Evolutionary conservation across 2,888 invertebrate species (phyloP), one percentile per base, ranked within the genome.

Genomic region (Cyclophora albipunctata): DNA sequence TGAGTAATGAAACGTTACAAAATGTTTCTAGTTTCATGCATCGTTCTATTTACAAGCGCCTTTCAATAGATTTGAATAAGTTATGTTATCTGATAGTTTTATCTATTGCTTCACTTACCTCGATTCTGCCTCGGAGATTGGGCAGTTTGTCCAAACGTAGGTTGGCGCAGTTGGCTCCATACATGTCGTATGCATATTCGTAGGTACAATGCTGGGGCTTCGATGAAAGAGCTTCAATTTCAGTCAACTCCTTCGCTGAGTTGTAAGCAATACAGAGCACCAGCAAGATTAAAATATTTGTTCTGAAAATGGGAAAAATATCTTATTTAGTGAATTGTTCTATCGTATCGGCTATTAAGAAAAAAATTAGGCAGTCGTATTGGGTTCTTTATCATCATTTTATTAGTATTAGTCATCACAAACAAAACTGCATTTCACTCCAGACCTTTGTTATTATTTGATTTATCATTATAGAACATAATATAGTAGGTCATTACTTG

Each of bases 121-220:
- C 89, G 59, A 91, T 89, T 45, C 88, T 82, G 7, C 79, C 67
- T 60, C 81, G 88, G 40, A 91, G 72, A 54, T 62, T 78, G 0
- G 92, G 92, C 56, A 92, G 79, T 47, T 83, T 80, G 33, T 63
- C 61, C 3, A 90, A 75, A 34, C 83, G 80, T 34, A 90, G 75
- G 0, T 85, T 81, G 3, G 75, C 80, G 69, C 92, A 92, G 55
- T 86, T 80, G 0, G 90, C 91, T 2, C 90, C 90, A 34, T 90
- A 81, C 90, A 91, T 90, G 4, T 87, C 82, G 62, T 73, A 86
- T 0, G 83, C 83, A 46, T 84, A 82, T 53, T 81, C 84, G 64
- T 90, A 90, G n/a, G 77, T 78, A 66, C 91, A 92, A 51, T 81
- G 80, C 2, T 66, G 78, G 2, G 84, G 77, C 34, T 66, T 64